Evolutionary conservation across 2,797 vertebrate species (phyloP).

Genomic region (Calcarius lapponicus): DNA sequence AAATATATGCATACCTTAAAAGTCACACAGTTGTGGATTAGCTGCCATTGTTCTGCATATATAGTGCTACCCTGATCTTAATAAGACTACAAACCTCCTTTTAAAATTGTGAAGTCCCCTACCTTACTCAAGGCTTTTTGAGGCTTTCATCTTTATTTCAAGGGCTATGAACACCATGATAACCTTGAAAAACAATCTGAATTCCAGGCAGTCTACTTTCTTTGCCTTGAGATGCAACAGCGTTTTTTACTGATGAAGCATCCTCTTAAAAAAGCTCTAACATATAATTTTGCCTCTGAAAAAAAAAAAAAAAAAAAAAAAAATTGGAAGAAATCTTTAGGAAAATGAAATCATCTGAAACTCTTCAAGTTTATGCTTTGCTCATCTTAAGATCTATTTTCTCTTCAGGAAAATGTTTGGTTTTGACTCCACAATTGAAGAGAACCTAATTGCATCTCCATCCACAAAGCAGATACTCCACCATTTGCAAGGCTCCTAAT

Average conservation of each 20-base stretch:
- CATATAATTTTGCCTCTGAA: rapidly evolving
- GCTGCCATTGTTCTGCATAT: neutral
- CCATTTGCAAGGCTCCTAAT: neutral
- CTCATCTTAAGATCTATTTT: neutral
- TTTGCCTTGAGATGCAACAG: neutral
- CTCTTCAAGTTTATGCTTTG: neutral
- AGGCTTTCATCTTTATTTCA: neutral
- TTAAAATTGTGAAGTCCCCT: neutral
- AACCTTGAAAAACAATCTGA: neutral
- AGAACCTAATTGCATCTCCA: neutral
- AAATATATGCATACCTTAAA: neutral
- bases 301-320: neutral
- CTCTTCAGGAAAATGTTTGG: neutral
- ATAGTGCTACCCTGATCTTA: neutral
- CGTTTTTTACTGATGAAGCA: neutral
- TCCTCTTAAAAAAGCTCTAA: neutral
- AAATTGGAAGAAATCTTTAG: neutral
- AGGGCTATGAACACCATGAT: neutral
- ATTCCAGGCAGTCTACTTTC: neutral
- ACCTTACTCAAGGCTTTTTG: neutral
- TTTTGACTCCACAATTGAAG: neutral
- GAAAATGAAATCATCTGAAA: neutral
- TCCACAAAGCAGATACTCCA: neutral
- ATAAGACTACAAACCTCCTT: neutral
- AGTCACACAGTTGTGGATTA: neutral